phyloP scores from a whole-genome alignment of 2,113 vertebrate species.

The Tympanuchus pallidicinctus region DNA sequence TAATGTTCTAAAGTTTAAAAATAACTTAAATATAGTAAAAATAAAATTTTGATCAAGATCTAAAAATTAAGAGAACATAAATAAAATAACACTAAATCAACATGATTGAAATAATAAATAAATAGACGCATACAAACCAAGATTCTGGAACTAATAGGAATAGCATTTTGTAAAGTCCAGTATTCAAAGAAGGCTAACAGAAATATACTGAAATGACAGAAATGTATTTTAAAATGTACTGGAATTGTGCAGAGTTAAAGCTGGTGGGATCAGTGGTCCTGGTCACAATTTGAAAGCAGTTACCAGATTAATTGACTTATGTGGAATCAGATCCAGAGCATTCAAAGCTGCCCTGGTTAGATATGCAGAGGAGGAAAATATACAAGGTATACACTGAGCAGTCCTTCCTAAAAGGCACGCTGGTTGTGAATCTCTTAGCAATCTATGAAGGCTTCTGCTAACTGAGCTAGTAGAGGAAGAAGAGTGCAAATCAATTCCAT shows the following conservation, averaged over 20 bases:
- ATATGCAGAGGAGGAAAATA: fast-evolving
- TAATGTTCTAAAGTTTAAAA: not conserved
- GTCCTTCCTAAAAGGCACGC: not conserved
- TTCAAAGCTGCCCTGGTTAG: not conserved
- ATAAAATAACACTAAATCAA: not conserved
- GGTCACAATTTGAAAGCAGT: not conserved
- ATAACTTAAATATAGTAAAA: not conserved
- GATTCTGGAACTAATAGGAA: not conserved
- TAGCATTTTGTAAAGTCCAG: not conserved
- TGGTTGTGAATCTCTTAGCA: not conserved
- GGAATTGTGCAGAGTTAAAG: not conserved
- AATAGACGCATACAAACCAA: not conserved
- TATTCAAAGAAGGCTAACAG: not conserved
- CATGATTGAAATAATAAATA: not conserved
- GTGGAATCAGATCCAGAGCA: not conserved
- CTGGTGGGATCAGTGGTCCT: not conserved
- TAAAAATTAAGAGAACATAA: not conserved
- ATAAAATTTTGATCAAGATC: not conserved
- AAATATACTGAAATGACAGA: not conserved
- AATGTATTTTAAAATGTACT: not conserved
- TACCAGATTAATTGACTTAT: not conserved
- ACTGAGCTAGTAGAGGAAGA: not conserved
- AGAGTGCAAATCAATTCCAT: not conserved
- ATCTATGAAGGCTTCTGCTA: not conserved
- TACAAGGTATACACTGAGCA: fast-evolving